phyloP scores from a whole-genome alignment of 2,113 vertebrate genomes.

The Chaetura pelagica region DNA sequence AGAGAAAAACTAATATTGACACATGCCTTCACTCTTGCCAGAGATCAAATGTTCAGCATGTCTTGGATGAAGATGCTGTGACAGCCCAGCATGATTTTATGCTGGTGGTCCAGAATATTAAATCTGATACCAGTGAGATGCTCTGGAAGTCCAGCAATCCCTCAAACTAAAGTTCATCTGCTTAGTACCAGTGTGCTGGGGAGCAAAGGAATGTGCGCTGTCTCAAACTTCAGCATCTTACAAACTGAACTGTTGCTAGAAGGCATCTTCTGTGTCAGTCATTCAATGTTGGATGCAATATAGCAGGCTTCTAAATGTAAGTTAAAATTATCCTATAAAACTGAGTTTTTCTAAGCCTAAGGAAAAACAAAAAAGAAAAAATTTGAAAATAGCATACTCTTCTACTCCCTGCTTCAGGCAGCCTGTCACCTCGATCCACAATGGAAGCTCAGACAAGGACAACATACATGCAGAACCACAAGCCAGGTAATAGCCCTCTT shows the following conservation, averaged over 20 bases:
- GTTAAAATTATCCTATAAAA: not conserved
- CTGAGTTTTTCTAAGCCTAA: not conserved
- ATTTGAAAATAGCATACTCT: not conserved
- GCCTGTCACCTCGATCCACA: not conserved
- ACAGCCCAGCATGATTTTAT: not conserved
- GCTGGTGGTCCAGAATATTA: not conserved
- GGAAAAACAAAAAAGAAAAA: not conserved
- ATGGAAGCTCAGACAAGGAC: not conserved
- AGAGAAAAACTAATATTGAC: not conserved
- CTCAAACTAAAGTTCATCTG: not conserved
- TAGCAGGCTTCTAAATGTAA: not conserved
- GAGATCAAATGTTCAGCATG: not conserved
- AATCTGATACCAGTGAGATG: not conserved
- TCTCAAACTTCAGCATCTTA: not conserved
- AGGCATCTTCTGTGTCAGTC: not conserved
- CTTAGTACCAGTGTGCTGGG: not conserved
- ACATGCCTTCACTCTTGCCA: accelerated
- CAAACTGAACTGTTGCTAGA: not conserved
- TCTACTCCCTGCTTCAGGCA: not conserved
- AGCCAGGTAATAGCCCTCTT: not conserved
- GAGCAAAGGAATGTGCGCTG: not conserved
- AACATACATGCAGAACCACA: accelerated
- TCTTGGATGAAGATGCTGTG: not conserved
- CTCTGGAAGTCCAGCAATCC: not conserved
- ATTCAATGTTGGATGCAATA: not conserved